phyloP scores from a whole-genome alignment of 2,113 vertebrate genomes.

The human (Homo sapiens) region GRCh38 chr2:111640001-111640500 shows the following conservation, averaged over 20 bases:
- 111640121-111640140: too few species aligned
- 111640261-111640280: background rate
- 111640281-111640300: background rate
- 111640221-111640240: too few species aligned
- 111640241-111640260: background rate
- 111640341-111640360: background rate
- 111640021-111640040: background rate
- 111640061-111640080: background rate
- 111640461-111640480: background rate
- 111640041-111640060: background rate
- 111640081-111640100: background rate
- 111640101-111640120: too few species aligned
- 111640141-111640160: too few species aligned
- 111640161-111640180: too few species aligned
- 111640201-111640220: too few species aligned
- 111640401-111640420: background rate
- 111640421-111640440: background rate
- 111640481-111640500: background rate
- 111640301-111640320: too few species aligned
- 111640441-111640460: background rate
- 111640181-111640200: too few species aligned
- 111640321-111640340: background rate
- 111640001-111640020: background rate
- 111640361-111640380: background rate
- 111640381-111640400: background rate